phyloP scores from a whole-genome alignment of 2,888 invertebrate genomes.

The Serrognathus titanus region DNA sequence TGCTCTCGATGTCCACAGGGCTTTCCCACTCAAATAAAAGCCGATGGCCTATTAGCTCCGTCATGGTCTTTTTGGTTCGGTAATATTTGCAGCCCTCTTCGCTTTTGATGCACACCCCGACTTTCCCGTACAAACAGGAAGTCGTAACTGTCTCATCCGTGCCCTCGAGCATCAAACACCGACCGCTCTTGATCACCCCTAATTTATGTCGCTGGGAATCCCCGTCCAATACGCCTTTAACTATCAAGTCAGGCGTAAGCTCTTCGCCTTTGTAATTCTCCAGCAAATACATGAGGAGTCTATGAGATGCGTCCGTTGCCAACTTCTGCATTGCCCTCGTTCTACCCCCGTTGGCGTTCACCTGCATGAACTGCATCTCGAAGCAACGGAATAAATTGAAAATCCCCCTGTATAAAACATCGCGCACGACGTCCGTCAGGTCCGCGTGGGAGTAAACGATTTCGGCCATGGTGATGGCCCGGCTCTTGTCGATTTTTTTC shows the following conservation, averaged over 20 bases:
- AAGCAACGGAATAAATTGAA: constrained; percentile 20
- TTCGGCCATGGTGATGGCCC: constrained; percentile 10
- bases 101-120: constrained; percentile 8
- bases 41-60: constrained; percentile 9
- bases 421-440: constrained; percentile 15
- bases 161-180: constrained; percentile 8
- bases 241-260: constrained; percentile 12
- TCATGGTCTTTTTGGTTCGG: background rate
- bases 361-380: constrained; percentile 17
- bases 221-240: constrained; percentile 14
- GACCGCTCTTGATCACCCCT: constrained; percentile 16
- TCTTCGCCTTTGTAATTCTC: constrained; percentile 5
- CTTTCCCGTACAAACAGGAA: constrained; percentile 8
- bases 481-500: constrained; percentile 13
- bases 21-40: constrained; percentile 11
- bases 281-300: constrained; percentile 15
- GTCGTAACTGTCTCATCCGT: constrained; percentile 10
- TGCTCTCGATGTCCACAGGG: background rate
- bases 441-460: constrained; percentile 15
- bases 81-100: constrained; percentile 6
- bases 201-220: constrained; percentile 13
- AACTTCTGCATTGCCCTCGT: constrained; percentile 22
- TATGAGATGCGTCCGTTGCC: constrained; percentile 16
- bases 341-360: constrained; percentile 19
- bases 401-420: constrained; percentile 11